Percentiles rank a stretch among this genome's conserved stretches.
Evolutionary conservation across 2,113 vertebrate genomes (phyloP).

Genomic region (Lethenteron reissneri): DNA sequence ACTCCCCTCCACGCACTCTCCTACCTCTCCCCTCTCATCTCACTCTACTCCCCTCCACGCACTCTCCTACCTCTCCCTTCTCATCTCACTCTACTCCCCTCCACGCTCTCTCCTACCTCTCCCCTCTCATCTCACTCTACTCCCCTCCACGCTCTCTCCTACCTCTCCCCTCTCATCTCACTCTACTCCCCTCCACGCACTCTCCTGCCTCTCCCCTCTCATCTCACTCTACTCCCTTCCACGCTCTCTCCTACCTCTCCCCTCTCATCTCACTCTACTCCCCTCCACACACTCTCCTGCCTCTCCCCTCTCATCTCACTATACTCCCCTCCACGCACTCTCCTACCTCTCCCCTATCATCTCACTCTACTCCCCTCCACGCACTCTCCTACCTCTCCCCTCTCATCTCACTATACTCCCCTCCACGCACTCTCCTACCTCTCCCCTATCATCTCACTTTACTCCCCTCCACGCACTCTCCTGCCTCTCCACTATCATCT

Average conservation of each 20-base stretch:
- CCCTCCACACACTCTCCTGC: background rate
- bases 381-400: background rate
- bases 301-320: background rate
- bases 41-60: no score
- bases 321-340: background rate
- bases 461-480: slow-evolving; percentile 18
- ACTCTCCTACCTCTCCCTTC: no score
- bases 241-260: background rate
- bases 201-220: slow-evolving; percentile 13
- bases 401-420: background rate
- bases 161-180: no score
- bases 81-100: no score
- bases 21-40: slow-evolving; percentile 26
- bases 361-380: background rate
- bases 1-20: slow-evolving; percentile 18
- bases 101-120: no score
- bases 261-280: background rate
- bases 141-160: no score
- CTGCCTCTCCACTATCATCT: slow-evolving; percentile 26
- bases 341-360: background rate
- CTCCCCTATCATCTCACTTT: slow-evolving; percentile 8
- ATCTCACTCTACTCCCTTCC: background rate
- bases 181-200: slow-evolving; percentile 18
- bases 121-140: no score
- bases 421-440: background rate